phyloP scores from a whole-genome alignment of 2,113 vertebrate species.

The Panthera uncia region DNA sequence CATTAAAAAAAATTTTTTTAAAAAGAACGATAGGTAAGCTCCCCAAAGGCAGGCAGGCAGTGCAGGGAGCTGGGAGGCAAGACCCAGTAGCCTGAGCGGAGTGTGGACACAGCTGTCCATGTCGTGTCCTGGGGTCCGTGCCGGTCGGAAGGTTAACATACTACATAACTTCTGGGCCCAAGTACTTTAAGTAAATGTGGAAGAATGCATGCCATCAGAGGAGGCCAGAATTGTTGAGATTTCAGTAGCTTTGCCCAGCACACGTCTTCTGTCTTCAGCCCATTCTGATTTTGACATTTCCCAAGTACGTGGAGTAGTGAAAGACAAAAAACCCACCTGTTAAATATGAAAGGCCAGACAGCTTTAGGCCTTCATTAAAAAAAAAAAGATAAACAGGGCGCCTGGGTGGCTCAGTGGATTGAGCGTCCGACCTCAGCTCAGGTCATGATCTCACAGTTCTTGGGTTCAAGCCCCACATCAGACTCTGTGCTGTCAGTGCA shows the following conservation, averaged over 20 bases:
- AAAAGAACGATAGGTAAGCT: background rate
- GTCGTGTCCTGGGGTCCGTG: background rate
- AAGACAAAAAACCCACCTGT: background rate
- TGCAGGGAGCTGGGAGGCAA: background rate
- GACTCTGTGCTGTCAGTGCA: too few relatives aligned
- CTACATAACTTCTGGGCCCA: fast-evolving
- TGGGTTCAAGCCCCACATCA: too few relatives aligned
- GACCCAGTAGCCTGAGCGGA: too few relatives aligned
- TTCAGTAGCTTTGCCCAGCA: background rate
- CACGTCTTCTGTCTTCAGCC: background rate
- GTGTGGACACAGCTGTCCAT: fast-evolving
- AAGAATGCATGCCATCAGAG: background rate
- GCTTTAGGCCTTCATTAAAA: background rate
- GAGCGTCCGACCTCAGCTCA: too few relatives aligned
- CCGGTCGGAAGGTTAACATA: background rate
- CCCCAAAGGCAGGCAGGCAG: background rate
- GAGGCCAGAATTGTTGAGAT: background rate
- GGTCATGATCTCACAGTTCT: too few relatives aligned
- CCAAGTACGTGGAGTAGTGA: background rate
- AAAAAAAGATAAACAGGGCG: background rate
- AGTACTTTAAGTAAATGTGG: background rate
- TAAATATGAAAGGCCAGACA: background rate
- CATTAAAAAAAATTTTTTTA: too few relatives aligned
- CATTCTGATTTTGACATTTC: background rate
- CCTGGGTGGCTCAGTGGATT: too few relatives aligned